These are phyloP conservation scores for Marmota flaviventris DNA, from an alignment of 2,113 vertebrate species.

Conservation along the genomic window DNA sequence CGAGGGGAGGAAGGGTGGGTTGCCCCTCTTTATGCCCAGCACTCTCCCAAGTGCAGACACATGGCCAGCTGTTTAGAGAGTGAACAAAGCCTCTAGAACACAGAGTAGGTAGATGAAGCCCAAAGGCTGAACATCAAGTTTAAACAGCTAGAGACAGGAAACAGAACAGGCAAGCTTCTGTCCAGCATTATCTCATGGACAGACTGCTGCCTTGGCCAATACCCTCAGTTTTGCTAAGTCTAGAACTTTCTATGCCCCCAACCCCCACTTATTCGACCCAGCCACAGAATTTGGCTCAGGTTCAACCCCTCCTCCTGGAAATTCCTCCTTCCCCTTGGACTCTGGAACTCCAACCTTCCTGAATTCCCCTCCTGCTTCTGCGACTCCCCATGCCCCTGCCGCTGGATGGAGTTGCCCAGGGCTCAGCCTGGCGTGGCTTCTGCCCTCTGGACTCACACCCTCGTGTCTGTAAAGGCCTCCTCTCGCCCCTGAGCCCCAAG, in stretches of 20 bases:
- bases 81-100: background rate
- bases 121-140: background rate
- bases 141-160: background rate
- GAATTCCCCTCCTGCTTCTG: background rate
- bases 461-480: accelerated
- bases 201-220: background rate
- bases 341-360: accelerated
- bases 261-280: background rate
- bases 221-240: too few relatives aligned
- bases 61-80: background rate
- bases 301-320: background rate
- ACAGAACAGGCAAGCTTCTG: background rate
- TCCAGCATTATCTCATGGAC: background rate
- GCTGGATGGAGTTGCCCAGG: background rate
- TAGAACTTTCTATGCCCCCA: background rate
- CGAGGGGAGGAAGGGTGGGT: accelerated
- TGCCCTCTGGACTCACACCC: background rate
- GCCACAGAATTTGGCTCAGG: background rate
- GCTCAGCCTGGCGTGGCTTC: background rate
- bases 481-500: background rate
- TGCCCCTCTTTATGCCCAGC: background rate
- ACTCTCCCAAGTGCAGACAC: background rate
- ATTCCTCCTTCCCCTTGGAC: background rate
- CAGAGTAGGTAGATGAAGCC: background rate
- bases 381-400: too few relatives aligned